Base-by-base conservation (phyloP, 2,113 vertebrate genomes). In the Holacanthus passer region DNA sequence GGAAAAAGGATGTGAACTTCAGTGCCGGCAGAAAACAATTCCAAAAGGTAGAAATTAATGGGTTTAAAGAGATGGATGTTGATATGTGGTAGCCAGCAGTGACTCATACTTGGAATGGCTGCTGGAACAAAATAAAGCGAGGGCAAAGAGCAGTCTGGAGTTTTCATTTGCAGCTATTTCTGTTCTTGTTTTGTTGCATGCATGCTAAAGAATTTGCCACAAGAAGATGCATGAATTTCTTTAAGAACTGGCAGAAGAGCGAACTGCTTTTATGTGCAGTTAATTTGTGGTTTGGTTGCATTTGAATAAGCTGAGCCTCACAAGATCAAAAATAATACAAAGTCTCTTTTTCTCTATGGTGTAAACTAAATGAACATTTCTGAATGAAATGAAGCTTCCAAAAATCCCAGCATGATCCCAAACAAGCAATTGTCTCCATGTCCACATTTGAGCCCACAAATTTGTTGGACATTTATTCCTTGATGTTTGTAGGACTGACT, bases 41-140 rank as follows among this genome's bases (percentile, higher is more conserved):
- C 7, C 7, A 14, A 45, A 59, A 47, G 2, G 13, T 8, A 35
- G 13, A 47, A 32, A 47, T 32, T 4, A 16, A 60, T 60, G 14
- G 48, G 24, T 10, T 17, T 2, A 47, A 29, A 47, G 31, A 63
- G 31, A 12, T 32, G 19, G n/a, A 60, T 29, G 41, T n/a, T 39
- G 41, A 37, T 39, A 14, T n/a, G 22, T 5, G 13, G 17, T 41
- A 39, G 45, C 32, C 20, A 32, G 39, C 29, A 17, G 63, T 77
- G 74, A 77, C 20, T 66, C 50, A 66, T 32, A 45, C 62, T 35
- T 58, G n/a, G 19, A 43, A 29, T 39, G 48, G 3, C 47, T 29
- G 17, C 8, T 13, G 43, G 32, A 7, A 7, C 11, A 12, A 70
- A 19, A 37, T 11, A 29, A 35, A 50, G 29, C 0, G 3, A 48